A percentile compares a stretch with the other conserved stretches of the same genome.
phyloP scores from a whole-genome alignment of 2,888 invertebrate genomes.

The Tiphia femorata region DNA sequence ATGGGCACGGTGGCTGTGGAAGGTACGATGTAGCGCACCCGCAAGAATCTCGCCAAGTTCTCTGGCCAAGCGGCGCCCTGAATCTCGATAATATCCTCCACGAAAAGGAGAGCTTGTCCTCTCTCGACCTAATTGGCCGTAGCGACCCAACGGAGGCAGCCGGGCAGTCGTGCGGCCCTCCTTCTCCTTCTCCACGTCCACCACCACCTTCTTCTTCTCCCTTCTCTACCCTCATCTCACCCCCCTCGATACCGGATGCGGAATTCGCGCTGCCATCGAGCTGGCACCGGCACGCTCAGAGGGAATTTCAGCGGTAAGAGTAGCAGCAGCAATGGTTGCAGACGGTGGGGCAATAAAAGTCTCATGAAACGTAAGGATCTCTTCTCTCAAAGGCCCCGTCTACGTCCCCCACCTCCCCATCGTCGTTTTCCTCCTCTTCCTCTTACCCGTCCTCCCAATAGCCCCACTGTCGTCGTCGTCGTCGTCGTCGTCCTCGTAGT shows the following conservation, averaged over 20 bases:
- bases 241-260: slow-evolving; percentile 2
- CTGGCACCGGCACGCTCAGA: not conserved
- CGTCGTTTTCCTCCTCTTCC: not conserved
- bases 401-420: slow-evolving; percentile 8
- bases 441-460: not conserved
- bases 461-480: slow-evolving; percentile 2
- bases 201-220: not conserved
- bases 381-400: slow-evolving; percentile 5
- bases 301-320: slow-evolving; percentile 19
- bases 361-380: slow-evolving; percentile 22
- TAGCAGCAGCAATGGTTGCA: slow-evolving; percentile 3
- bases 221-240: not conserved
- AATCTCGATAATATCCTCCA: slow-evolving; percentile 19
- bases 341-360: slow-evolving; percentile 28
- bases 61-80: not conserved
- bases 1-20: too few relatives aligned
- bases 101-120: slow-evolving; percentile 2
- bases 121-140: slow-evolving; percentile 19
- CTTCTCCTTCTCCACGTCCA: too few relatives aligned
- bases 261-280: slow-evolving; percentile 16
- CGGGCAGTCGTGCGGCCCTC: not conserved
- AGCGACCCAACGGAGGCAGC: not conserved
- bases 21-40: not conserved
- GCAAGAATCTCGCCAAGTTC: slow-evolving; percentile 12
- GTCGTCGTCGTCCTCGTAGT: slow-evolving; percentile 12